Conservation (phyloP, 2,888 invertebrate genomes). For the Pherbina coryleti region DNA sequence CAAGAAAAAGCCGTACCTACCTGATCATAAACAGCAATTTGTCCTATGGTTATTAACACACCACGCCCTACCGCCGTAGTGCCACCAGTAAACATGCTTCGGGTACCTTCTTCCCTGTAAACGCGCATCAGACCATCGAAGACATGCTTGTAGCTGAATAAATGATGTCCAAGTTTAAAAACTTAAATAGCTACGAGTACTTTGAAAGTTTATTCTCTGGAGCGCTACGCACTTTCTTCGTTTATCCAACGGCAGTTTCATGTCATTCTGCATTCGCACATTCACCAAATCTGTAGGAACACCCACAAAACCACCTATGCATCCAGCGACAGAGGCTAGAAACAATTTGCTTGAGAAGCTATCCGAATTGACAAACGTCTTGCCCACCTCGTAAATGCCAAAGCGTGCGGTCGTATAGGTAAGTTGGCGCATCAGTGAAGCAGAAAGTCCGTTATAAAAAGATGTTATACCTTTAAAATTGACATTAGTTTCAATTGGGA, state of each 20-base stretch:
- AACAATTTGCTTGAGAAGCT: constrained; percentile 72
- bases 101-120: constrained; percentile 82
- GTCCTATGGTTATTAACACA: constrained; percentile 95
- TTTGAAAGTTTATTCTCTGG: neutral
- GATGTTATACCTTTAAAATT: neutral
- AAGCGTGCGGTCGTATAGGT: constrained; percentile 94
- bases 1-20: constrained; percentile 67
- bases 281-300: constrained; percentile 97
- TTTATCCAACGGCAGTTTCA: constrained; percentile 85
- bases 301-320: constrained; percentile 90
- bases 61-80: constrained; percentile 90
- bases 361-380: constrained; percentile 71
- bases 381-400: constrained; percentile 78
- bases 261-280: constrained; percentile 98
- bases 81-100: constrained; percentile 86
- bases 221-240: constrained; percentile 85
- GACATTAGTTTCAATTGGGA: too few relatives aligned
- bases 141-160: constrained; percentile 92
- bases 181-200: neutral
- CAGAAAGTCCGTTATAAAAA: constrained; percentile 91
- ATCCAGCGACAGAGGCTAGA: constrained; percentile 87
- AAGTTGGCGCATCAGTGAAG: constrained; percentile 89
- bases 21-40: constrained; percentile 96
- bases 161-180: constrained; percentile 24
- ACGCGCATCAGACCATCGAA: constrained; percentile 90